Evolutionary conservation across 1,140 invertebrate genomes (phyloP), one percentile per base, ranked within the genome.

Genomic region (Carposina sasakii): DNA sequence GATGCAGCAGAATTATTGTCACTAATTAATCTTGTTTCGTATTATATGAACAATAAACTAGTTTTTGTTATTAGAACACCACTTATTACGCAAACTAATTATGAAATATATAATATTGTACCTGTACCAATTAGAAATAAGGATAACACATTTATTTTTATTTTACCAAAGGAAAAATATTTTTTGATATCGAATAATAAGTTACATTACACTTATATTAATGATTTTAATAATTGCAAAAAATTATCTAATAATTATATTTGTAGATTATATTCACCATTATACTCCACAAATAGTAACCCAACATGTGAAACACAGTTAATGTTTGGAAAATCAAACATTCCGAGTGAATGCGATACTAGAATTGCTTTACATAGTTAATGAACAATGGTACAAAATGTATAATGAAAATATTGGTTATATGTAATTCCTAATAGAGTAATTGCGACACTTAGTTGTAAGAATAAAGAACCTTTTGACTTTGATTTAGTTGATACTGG

Each of bases 391-490:
- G 45, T 26, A 24, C 13, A 39, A 39, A 36, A n/a, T 48, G 20
- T 17, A 48, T 12, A 48, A 28, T 19, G 34, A 48, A 19, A 48
- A 48, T 19, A 16, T 1, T 48, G 21, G 44, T 26, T 48, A 39
- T 44, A 45, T 49, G 42, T 47, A 23, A 40, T 20, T 15, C 20
- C 40, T 28, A 22, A 48, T 34, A 45, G 45, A 45, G 33, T 40
- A 36, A 22, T 39, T 39, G 36, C 36, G 4, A 39, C 52, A 16
- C 12, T 48, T 8, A 19, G 19, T 23, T 51, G 49, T 28, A 45
- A 41, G 41, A 54, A 54, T 40, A 33, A 54, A 49, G 52, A 54
- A 39, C 52, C 52, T n/a, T 39, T 44, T 39, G 46, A 54, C 28
- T 31, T 54, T 24, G 36, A 54, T 28, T 45, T 49, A 40, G 12